A percentile compares a stretch with the other conserved stretches of the same genome.
phyloP scores from a whole-genome alignment of 1,140 invertebrate genomes.

The Papilio machaon region DNA sequence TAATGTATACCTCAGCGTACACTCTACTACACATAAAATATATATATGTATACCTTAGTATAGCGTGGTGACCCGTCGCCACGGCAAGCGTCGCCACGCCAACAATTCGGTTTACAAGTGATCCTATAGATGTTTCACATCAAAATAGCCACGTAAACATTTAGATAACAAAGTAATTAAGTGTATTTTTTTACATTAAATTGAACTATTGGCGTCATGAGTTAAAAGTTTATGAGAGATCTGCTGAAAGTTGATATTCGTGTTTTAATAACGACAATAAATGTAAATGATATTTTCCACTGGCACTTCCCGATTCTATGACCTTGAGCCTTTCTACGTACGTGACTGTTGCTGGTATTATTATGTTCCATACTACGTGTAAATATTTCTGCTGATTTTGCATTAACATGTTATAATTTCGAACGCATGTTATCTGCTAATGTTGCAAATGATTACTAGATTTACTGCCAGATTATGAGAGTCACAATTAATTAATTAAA shows the following conservation, averaged over 20 bases:
- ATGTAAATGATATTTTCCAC: not conserved
- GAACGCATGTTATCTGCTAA: not conserved
- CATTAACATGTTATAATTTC: slow-evolving; percentile 5
- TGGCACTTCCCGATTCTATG: slow-evolving; percentile 17
- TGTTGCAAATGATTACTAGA: not conserved
- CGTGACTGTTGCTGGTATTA: slow-evolving; percentile 6
- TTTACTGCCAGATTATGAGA: not conserved
- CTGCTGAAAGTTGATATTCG: slow-evolving; percentile 4
- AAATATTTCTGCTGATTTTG: slow-evolving; percentile 3
- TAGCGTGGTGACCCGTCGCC: no score
- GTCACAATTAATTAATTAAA: no score
- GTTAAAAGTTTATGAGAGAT: not conserved
- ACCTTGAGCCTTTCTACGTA: slow-evolving; percentile 15
- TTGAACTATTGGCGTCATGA: not conserved
- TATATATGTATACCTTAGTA: no score
- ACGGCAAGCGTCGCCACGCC: no score
- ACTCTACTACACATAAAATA: no score
- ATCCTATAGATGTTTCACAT: no score
- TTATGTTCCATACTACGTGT: slow-evolving; percentile 5
- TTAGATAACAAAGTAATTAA: not conserved
- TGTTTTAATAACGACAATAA: slow-evolving; percentile 12
- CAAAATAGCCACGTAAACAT: not conserved
- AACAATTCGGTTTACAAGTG: no score
- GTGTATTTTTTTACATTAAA: not conserved
- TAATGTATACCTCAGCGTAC: no score